Evolutionary conservation across 2,888 invertebrate species (phyloP).

Genomic region (Plebejus anna): DNA sequence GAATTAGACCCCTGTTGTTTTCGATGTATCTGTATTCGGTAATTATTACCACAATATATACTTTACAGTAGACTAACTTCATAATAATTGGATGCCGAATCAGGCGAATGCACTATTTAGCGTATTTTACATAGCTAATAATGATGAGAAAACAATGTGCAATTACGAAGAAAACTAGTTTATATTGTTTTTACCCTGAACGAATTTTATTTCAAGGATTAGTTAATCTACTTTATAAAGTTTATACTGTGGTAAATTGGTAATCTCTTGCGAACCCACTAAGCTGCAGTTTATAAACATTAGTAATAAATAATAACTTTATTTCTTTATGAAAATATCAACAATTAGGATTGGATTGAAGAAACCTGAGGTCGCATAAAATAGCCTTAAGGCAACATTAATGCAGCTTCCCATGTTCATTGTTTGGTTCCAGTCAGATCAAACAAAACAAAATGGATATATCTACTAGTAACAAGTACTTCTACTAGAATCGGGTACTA

Average conservation of each 20-base stretch:
- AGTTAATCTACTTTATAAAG: not conserved
- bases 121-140: too few species aligned
- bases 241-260: not conserved
- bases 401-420: too few species aligned
- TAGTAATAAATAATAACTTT: slow-evolving; percentile 15
- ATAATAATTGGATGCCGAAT: not conserved
- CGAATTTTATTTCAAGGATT: not conserved
- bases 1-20: slow-evolving; percentile 1
- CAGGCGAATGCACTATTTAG: not conserved
- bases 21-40: not conserved
- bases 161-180: too few species aligned
- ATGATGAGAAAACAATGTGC: too few species aligned
- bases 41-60: not conserved
- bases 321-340: slow-evolving; percentile 4
- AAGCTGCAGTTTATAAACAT: not conserved
- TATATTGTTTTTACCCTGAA: not conserved
- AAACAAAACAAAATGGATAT: too few species aligned
- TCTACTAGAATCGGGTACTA: not conserved
- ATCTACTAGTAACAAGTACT: too few species aligned
- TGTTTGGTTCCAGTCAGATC: too few species aligned
- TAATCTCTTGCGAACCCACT: not conserved
- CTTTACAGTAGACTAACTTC: not conserved
- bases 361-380: not conserved
- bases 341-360: not conserved
- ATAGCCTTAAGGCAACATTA: not conserved